Base-by-base conservation (phyloP, 2,888 invertebrate genomes). In the Drosophila sordidapex region DNA sequence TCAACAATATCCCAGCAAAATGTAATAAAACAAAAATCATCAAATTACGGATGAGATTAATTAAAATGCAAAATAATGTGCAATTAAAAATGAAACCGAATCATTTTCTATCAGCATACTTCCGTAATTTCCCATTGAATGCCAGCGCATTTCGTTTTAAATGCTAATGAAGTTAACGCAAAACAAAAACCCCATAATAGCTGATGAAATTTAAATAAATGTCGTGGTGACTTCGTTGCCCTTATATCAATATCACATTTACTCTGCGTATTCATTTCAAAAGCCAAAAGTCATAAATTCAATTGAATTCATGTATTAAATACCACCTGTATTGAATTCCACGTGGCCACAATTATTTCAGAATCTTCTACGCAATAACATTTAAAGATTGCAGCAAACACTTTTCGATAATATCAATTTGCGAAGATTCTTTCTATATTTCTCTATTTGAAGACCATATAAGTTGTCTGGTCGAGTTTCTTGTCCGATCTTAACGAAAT, bases 41-140 rank as follows among this genome's bases (percentile, higher is more conserved):
- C 43, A 70, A 54, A 56, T 70, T 58, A 18, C 33, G 13, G 48
- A 66, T 74, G 60, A 83, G 83, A 81, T 76, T 79, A 83, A 85
- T 89, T 87, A 83, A 87, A 82, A 81, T 89, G 79, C 81, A 82
- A 85, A 81, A 83, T 87, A 71, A 80, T 79, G 61, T 82, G 76
- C 84, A 81, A 87, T 82, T 84, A 78, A 81, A 69, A 68, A 58
- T 52, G 56, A 56, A 68, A 53, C 59, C 33, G n/a, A 70, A 60
- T 58, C 27, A 29, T 46, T 52, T 36, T 43, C 29, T 21, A 56
- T 60, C 48, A 25, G 25, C 54, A 68, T 52, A 53, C 64, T 64
- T 64, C 46, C 63, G 60, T 49, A 54, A 18, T 69, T 71, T 67
- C 27, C 59, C 70, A 60, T 68, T 59, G 61, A 70, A 76, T 63